These are phyloP conservation scores for Neotoma lepida DNA, from an alignment of 2,113 vertebrate species.

Conservation along the genomic window DNA sequence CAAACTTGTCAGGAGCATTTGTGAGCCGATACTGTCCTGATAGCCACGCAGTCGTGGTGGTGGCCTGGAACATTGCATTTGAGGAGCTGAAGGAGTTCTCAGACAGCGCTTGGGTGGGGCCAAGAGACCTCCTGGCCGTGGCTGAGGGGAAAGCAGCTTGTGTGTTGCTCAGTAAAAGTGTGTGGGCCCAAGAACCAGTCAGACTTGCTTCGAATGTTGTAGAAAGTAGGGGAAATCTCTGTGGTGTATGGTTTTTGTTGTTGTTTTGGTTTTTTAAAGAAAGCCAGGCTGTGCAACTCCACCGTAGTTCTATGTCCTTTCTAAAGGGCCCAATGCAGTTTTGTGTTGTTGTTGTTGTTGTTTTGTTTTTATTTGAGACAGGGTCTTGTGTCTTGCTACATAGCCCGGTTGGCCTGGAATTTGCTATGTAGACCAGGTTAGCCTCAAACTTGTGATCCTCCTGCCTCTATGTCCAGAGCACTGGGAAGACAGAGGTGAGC, in stretches of 20 bases:
- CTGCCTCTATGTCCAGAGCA: not conserved
- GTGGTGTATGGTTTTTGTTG: not conserved
- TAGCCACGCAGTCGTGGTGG: not conserved
- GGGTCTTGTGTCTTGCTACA: not conserved
- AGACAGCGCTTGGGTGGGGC: not conserved
- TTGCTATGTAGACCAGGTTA: not conserved
- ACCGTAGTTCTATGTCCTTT: not conserved
- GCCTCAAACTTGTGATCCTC: not conserved
- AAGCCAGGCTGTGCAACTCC: not conserved
- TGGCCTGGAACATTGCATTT: no score
- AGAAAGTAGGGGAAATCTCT: not conserved
- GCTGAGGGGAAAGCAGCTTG: not conserved
- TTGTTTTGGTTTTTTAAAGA: not conserved
- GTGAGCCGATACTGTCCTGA: not conserved
- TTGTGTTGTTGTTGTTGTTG: not conserved
- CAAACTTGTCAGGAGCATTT: not conserved
- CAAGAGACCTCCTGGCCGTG: not conserved
- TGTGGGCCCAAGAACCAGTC: not conserved
- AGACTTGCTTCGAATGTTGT: not conserved
- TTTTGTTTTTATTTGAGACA: conserved; percentile 8
- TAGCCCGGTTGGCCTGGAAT: not conserved
- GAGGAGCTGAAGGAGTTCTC: fast-evolving
- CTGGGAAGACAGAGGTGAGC: not conserved
- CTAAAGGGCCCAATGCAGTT: not conserved
- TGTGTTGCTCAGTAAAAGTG: not conserved